Evolutionary conservation across 2,888 invertebrate genomes (phyloP), one percentile per base, ranked within the genome.

Genomic region (Lordiphosa andalusiaca): DNA sequence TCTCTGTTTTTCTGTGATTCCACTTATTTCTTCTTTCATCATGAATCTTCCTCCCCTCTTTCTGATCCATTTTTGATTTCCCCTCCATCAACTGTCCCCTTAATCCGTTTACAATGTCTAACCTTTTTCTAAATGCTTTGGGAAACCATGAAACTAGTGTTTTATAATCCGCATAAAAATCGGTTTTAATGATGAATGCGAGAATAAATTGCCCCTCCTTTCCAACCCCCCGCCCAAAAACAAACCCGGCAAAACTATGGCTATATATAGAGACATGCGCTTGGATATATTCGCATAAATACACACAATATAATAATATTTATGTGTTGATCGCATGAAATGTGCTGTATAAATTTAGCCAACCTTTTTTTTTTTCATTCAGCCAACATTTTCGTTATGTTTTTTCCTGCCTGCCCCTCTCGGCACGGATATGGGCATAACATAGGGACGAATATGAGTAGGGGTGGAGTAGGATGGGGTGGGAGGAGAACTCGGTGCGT

Each of bases 251-350:
- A 58, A 16, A 16, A 60, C 44, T 55, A 60, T 60, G 58, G 53
- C 55, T 37, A 16, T 5, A 6, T 49, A 46, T 54, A 37, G 10
- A 30, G 16, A 23, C 58, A 53, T 37, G 48, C 53, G 47, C 53
- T 35, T 33, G 25, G 30, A 54, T 80, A 60, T 76, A 63, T 41
- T 50, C 38, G 50, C 64, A 64, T 64, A 56, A 64, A 60, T 60
- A 63, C 37, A 35, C 39, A 48, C 49, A 63, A 63, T 66, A 71
- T 78, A 76, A 78, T 80, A 76, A 82, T 76, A 77, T 77, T 77
- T 77, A 77, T 77, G 83, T 80, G 83, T 67, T 83, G 83, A 77
- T 83, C 76, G 73, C 83, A 83, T 83, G 83, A 77, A 83, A 83
- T 77, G 76, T 62, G 80, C 68, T 70, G 72, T 70, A 78, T 77